Evolutionary conservation across 2,888 invertebrate genomes (phyloP), one percentile per base, ranked within the genome.

Genomic region (Gibbula magus): DNA sequence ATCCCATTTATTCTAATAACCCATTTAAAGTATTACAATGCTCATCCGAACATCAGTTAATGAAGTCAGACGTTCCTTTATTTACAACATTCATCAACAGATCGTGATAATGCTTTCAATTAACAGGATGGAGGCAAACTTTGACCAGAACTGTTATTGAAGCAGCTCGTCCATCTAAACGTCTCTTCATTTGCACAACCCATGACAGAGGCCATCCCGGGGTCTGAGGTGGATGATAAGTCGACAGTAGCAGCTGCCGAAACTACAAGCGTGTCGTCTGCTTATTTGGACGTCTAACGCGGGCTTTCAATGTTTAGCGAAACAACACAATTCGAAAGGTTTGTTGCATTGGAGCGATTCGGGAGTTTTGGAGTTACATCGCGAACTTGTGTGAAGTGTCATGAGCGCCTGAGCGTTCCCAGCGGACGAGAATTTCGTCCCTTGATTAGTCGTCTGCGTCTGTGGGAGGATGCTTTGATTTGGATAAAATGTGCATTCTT

Each of bases 261-360:
- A 20, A 39, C n/a, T 70, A 20, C 20, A 70, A 70, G 70, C 70
- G 70, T 70, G 70, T 70, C 70, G 70, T 70, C 70, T 70, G 70
- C 70, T 35, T 39, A 32, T 32, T 35, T 39, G 39, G 70, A 35
- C 39, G 16, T 35, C 32, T 32, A 32, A 70, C 39, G 35, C 70
- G 35, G 32, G 39, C 70, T 32, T 35, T 70, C 70, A 70, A 70
- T 70, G 39, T 70, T 70, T 70, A 35, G 39, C 29, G 35, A 70
- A 32, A 70, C 70, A 70, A 70, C 70, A 70, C 70, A 39, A 70
- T 35, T 35, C 13, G 16, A 32, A 35, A 39, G 70, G 70, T 70
- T 39, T 32, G 35, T 39, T 32, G 29, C 32, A 39, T 10, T 20
- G 39, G 70, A 70, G 70, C 35, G 70, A 3, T 32, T 39, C 20